Base-by-base conservation (phyloP, 2,797 vertebrate genomes). In the Synaphobranchus kaupii region DNA sequence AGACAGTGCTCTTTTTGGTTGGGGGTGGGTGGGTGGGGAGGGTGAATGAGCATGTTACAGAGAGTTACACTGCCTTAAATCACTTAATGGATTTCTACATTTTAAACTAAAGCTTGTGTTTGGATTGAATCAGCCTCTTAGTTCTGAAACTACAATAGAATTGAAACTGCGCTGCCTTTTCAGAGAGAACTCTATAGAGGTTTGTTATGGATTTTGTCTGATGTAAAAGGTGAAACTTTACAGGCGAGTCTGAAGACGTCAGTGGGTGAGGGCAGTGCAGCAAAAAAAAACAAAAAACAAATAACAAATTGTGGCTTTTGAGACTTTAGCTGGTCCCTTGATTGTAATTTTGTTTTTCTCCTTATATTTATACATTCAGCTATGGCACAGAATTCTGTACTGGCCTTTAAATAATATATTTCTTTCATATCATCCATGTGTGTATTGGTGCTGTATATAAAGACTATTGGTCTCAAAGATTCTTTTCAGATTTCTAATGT, bases 401-500 rank as follows among this genome's bases (percentile, higher is more conserved):
- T 90, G 91, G 91, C 92, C 91, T 95, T 92, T 86, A 85, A 83
- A 88, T 87, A 86, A 91, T 81, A 87, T 66, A 88, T 87, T 50
- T 90, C 85, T 85, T 92, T 89, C 86, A 90, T 86, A 84, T 90
- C 68, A 86, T 86, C 73, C 86, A 84, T 90, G 91, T 92, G 88
- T 92, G 90, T 89, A 88, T 92, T 89, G 94, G 95, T 95, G 95
- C 94, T 96, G 93, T 90, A 88, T 87, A 90, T 89, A 87, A 88
- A 86, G 56, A 84, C 48, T 63, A 48, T 87, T 87, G 84, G 89
- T 87, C 91, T 84, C 12, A 1, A 44, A 78, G 48, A 86, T 90
- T 85, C 17, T 84, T 83, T 89, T 87, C 58, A 89, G 60, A 87
- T 94, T 94, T 94, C 90, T 93, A 90, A 93, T 93, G 91, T 94